Base-by-base conservation (phyloP, 2,888 invertebrate genomes). In the Philhelius pedissequus region DNA sequence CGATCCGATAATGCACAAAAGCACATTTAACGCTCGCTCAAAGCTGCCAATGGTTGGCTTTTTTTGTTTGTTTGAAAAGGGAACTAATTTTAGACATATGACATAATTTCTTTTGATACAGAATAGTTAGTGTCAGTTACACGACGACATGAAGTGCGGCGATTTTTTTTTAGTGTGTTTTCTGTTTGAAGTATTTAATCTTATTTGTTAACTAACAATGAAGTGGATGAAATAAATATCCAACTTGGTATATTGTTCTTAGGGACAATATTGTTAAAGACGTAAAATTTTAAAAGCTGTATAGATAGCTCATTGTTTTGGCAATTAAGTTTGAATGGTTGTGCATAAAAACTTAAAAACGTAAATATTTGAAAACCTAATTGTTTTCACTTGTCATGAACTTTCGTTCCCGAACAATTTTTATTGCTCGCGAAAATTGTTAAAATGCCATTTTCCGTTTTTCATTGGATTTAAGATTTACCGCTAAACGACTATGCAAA, bases 61-160 rank as follows among this genome's bases (percentile, higher is more conserved):
- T 20, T 52, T 22, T 9, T 18, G 18, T 18, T 27, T 30, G 25
- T 25, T 0, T 1, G 8, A 58, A 60, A 60, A 58, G 25, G 20
- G 43, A 62, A 76, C 80, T 84, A 84, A 76, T 60, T 80, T 80
- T 84, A 84, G 84, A 84, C 40, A 80, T 13, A 80, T 84, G 84
- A 84, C 84, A 84, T 84, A 84, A 84, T 84, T 84, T 70, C 58
- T 32, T 60, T 45, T 75, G 66, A 80, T 58, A 75, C 18, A 52
- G 18, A 13, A 35, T 68, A 52, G 56, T 48, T 52, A 74, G 66
- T 78, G 68, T 69, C 64, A 54, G 78, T 82, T 68, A 73, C 74
- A 75, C 45, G 32, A 75, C 45, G 32, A 20, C 18, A 11, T 25
- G 4, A 20, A 22, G 56, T 62, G 38, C 15, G 15, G 13, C 22